Evolutionary conservation across 2,888 invertebrate genomes (phyloP).

Genomic region (Muschampia staudingeri): DNA sequence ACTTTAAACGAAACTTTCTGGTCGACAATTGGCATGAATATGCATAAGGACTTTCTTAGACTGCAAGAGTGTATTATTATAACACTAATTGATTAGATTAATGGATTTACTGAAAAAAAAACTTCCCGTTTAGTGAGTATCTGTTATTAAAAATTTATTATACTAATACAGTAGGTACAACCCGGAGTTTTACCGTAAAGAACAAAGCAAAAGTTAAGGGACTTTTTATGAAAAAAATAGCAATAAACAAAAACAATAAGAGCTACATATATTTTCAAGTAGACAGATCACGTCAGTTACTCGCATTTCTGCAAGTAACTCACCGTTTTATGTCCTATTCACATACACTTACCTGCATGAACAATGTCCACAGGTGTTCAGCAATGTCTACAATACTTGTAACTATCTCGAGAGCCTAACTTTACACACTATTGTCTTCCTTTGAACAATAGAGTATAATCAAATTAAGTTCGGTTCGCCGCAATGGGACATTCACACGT

Average conservation of each 20-base stretch:
- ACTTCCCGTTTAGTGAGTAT: too few species aligned
- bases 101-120: too few species aligned
- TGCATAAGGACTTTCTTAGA: too few species aligned
- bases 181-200: too few species aligned
- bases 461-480: constrained; percentile 74
- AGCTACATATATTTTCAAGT: neutral
- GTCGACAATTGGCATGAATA: too few species aligned
- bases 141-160: too few species aligned
- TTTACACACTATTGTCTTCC: constrained; percentile 69
- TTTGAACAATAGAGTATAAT: constrained; percentile 79
- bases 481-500: constrained; percentile 70
- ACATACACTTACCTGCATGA: constrained; percentile 44
- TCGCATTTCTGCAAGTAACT: constrained; percentile 40
- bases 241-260: neutral
- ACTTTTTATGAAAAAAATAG: neutral
- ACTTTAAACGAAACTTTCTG: too few species aligned
- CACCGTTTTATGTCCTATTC: constrained; percentile 48
- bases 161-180: too few species aligned
- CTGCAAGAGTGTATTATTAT: too few species aligned
- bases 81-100: too few species aligned
- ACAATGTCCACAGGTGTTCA: constrained; percentile 73
- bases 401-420: constrained; percentile 47
- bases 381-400: constrained; percentile 47
- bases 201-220: too few species aligned
- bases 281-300: neutral